phyloP scores from a whole-genome alignment of 1,140 invertebrate species.

The Mercenaria mercenaria region DNA sequence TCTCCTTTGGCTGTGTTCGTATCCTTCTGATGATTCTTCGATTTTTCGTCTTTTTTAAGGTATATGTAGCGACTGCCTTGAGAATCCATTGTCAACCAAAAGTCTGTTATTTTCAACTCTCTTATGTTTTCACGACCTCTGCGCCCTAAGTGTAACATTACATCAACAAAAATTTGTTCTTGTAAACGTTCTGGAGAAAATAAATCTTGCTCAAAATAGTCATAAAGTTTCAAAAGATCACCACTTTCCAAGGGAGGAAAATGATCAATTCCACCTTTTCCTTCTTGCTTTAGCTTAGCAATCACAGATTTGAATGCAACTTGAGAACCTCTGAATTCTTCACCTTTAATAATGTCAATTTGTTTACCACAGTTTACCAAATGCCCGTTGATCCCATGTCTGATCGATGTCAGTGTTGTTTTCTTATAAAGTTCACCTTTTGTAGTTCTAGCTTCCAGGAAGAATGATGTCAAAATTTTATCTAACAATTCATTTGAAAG shows the following conservation, averaged over 20 bases:
- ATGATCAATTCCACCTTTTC: slow-evolving; percentile 2
- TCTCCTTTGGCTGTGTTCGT: slow-evolving; percentile 39
- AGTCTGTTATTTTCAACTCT: slow-evolving; percentile 7
- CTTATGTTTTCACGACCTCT: slow-evolving; percentile 33
- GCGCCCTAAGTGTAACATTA: slow-evolving; percentile 48
- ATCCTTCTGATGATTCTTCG: slow-evolving; percentile 54
- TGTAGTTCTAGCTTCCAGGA: not conserved
- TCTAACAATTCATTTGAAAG: no score
- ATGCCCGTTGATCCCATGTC: slow-evolving; percentile 42
- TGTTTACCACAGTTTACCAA: not conserved
- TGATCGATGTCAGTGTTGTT: not conserved
- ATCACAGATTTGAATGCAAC: not conserved
- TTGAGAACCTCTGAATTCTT: not conserved
- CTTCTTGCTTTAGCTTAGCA: not conserved
- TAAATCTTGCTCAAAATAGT: not conserved
- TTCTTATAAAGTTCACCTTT: not conserved
- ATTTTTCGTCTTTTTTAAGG: not conserved
- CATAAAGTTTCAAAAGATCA: slow-evolving; percentile 17
- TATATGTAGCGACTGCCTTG: slow-evolving; percentile 20
- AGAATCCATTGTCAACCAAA: slow-evolving; percentile 33
- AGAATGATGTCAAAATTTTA: not conserved
- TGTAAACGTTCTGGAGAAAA: not conserved
- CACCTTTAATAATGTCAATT: not conserved
- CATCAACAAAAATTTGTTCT: not conserved
- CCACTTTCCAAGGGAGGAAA: slow-evolving; percentile 3